These are phyloP conservation scores for Notothenia coriiceps DNA, from an alignment of 2,113 vertebrate genomes.

Conservation along the genomic window DNA sequence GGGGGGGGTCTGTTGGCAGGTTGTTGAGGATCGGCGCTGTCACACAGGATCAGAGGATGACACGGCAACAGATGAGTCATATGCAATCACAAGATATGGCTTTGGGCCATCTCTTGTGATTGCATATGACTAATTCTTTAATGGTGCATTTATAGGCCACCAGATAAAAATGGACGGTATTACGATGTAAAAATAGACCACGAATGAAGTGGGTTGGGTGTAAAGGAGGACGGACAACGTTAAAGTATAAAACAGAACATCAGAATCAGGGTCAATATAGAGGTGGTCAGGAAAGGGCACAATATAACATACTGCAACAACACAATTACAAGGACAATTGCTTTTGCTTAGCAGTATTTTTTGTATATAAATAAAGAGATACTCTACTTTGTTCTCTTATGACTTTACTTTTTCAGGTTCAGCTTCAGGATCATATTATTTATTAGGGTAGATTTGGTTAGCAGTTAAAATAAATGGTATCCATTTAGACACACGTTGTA, in stretches of 20 bases:
- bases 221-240: neutral
- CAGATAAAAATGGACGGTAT: slow-evolving; percentile 33
- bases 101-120: slow-evolving; percentile 43
- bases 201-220: neutral
- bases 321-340: neutral
- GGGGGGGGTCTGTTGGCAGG: neutral
- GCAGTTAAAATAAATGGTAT: too few relatives aligned
- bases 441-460: too few relatives aligned
- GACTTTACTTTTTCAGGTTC: too few relatives aligned
- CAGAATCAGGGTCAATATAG: neutral
- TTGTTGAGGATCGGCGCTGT: slow-evolving; percentile 3
- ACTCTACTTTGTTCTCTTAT: too few relatives aligned
- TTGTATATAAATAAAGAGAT: too few relatives aligned
- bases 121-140: slow-evolving; percentile 42
- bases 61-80: slow-evolving; percentile 41
- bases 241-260: slow-evolving; percentile 11
- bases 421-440: too few relatives aligned
- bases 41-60: slow-evolving; percentile 33
- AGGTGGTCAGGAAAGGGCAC: neutral
- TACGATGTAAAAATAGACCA: slow-evolving; percentile 49
- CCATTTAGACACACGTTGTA: too few relatives aligned
- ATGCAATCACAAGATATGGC: slow-evolving; percentile 1
- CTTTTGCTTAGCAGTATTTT: neutral
- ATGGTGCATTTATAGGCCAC: slow-evolving; percentile 39
- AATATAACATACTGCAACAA: neutral